Evolutionary conservation across 2,113 vertebrate genomes (phyloP), one percentile per base, ranked within the genome.

Genomic region (Azemiops feae): DNA sequence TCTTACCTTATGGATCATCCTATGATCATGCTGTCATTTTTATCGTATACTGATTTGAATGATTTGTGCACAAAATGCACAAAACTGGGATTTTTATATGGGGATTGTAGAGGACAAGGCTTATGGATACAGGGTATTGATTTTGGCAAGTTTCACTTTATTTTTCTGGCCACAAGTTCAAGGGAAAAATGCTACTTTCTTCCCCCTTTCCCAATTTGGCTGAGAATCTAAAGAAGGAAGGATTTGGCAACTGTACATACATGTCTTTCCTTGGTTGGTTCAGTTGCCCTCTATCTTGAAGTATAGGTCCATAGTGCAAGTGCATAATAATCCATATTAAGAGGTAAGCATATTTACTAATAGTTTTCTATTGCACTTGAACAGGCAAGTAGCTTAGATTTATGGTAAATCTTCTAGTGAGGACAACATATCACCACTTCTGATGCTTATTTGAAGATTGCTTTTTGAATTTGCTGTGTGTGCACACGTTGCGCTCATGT

Each of bases 401-500:
- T 85, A 92, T 30, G 45, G 52, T 87, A 85, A 86, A 53, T 88
- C 87, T 69, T 92, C 30, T 86, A 58, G 8, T 43, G 45, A 54
- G 54, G 8, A 8, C n/a, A 88, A 52, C 43, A 30, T 85, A 50
- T 16, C 39, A 89, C 30, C 87, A 57, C 43, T 81, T 90, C 54
- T 85, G 52, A 45, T 81, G 45, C 54, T 85, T 89, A 89, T 85
- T 85, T 86, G 88, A 64, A 64, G 88, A 27, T 90, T 52, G 81
- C 81, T 90, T 90, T 57, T 64, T 90, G 23, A 53, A 52, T 14
- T 90, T 90, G 53, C 87, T 23, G 0, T 0, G 0, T 89, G 1
- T 0, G 5, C 54, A 90, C 89, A 39, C 92, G 12, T 54, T 52
- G 1, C 1, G 0, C 0, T 50, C 0, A 25, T 88, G 0, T 0